These are phyloP conservation scores for Neodiprion fabricii DNA, from an alignment of 1,140 invertebrate genomes.

Conservation along the genomic window DNA sequence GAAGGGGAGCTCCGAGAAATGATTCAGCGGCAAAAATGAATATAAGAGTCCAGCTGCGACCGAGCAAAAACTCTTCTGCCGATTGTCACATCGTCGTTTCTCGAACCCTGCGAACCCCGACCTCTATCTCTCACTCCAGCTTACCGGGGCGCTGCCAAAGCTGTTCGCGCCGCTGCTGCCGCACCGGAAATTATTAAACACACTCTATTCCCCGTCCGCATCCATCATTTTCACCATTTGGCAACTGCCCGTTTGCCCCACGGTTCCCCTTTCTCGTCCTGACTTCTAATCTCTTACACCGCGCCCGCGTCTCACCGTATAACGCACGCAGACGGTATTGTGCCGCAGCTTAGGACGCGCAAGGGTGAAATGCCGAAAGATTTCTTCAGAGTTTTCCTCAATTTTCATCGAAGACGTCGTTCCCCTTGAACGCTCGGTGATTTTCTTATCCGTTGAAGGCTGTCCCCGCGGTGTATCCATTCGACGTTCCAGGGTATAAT, in stretches of 20 bases:
- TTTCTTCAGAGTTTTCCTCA: too few species aligned
- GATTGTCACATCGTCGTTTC: constrained; percentile 8
- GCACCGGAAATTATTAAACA: constrained; percentile 5
- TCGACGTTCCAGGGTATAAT: too few species aligned
- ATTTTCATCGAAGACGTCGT: too few species aligned
- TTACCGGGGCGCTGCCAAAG: neutral
- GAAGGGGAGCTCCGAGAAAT: neutral
- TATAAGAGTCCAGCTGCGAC: constrained; percentile 16
- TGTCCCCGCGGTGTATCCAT: too few species aligned
- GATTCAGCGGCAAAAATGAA: constrained; percentile 15
- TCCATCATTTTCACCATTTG: constrained; percentile 3
- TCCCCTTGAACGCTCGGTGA: too few species aligned
- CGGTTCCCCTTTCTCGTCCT: too few species aligned
- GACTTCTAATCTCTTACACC: too few species aligned
- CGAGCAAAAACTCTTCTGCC: constrained; percentile 15
- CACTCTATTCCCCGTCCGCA: neutral
- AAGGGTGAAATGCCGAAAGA: too few species aligned
- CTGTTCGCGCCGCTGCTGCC: neutral
- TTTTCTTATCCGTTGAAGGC: too few species aligned
- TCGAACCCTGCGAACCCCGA: neutral
- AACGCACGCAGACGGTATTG: too few species aligned
- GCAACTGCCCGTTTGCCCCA: neutral
- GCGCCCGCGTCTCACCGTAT: too few species aligned
- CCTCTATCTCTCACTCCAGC: neutral
- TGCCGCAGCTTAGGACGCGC: too few species aligned